Base-by-base conservation (phyloP, 2,113 vertebrate species). In the Prunella himalayana region DNA sequence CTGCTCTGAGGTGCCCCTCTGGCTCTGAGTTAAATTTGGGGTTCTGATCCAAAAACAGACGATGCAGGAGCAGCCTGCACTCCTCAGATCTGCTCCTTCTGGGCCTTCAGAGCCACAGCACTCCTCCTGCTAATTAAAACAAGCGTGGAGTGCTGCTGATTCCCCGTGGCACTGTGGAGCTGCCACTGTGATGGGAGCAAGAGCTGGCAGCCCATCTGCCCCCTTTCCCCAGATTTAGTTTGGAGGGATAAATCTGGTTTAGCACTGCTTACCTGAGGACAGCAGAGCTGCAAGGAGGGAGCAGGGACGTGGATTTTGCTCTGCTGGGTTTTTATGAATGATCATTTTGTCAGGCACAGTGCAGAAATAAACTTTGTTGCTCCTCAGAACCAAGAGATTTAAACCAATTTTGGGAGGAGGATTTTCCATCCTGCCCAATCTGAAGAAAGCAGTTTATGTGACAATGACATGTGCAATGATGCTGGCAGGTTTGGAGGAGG, bases 161-260 rank as follows among this genome's bases (percentile, higher is more conserved):
- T 76, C 73, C 91, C 78, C 6, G 24, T 77, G 65, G 69, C 83
- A 49, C 86, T 6, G 57, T 10, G n/a, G 73, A 82, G 57, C 73
- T 94, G 87, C 89, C 66, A 25, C 37, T 64, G 70, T 82, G 86
- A 91, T 72, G 73, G 87, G 81, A 87, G 78, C 57, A 20, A 20
- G 91, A 85, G 77, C 89, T 91, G 70, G 66, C 70, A 87, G 83
- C 61, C 88, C 93, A 79, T 89, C 92, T 95, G 89, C 86, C 91
- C 88, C 75, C 92, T 82, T 87, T 23, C 70, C 70, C 57, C 9
- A 69, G 71, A 41, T 39, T 60, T 53, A 14, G 30, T 94, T 85
- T 90, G 70, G 70, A 79, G 61, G 81, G 72, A 91, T 91, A 82
- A 91, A 90, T 65, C 70, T 93, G 82, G 57, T 61, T 87, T n/a